A percentile compares a stretch with the other conserved stretches of the same genome.
These are phyloP conservation scores for Phataginus tricuspis DNA, from an alignment of 2,797 vertebrate species.

Conservation along the genomic window DNA sequence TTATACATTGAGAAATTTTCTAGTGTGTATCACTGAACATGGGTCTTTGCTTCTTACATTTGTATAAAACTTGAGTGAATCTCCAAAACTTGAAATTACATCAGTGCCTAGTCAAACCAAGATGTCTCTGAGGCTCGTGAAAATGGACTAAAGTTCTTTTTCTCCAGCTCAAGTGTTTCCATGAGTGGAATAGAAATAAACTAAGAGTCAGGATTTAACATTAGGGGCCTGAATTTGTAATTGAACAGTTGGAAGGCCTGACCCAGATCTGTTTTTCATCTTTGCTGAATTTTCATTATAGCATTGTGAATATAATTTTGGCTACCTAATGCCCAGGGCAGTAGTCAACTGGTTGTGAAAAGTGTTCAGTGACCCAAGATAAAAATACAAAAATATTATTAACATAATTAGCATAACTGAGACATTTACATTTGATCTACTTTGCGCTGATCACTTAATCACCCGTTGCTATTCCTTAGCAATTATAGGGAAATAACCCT, in stretches of 20 bases:
- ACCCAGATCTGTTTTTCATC: background rate
- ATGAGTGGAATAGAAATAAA: background rate
- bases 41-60: background rate
- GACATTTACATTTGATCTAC: background rate
- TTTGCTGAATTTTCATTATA: background rate
- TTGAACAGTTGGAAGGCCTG: background rate
- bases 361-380: background rate
- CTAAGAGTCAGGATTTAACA: background rate
- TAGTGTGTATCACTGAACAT: background rate
- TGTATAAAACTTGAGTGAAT: background rate
- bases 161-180: background rate
- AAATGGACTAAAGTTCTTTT: conserved; percentile 6
- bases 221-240: background rate
- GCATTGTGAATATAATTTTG: background rate
- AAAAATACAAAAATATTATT: conserved; percentile 12
- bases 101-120: background rate
- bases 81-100: background rate
- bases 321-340: background rate
- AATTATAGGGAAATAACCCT: background rate
- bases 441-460: background rate
- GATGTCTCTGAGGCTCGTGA: background rate
- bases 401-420: background rate
- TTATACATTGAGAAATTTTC: background rate
- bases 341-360: background rate
- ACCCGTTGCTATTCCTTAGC: background rate